Evolutionary conservation across 2,888 invertebrate genomes (phyloP).

Genomic region (Pyrocoelia pectoralis): DNA sequence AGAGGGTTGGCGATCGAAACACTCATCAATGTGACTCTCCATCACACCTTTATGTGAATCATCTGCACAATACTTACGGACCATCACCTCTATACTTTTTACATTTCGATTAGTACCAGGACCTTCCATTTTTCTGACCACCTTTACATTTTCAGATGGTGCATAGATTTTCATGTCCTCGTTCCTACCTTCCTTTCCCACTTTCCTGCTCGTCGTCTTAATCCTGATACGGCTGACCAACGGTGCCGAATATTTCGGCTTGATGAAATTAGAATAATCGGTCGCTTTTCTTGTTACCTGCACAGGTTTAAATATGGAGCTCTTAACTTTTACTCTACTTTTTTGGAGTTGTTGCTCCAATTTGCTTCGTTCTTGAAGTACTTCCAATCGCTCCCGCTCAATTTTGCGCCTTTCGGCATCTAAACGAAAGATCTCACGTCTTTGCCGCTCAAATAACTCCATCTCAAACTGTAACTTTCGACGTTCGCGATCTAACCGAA

Average conservation of each 20-base stretch:
- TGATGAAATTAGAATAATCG: too few relatives aligned
- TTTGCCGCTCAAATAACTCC: conserved; percentile 28
- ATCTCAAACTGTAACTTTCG: conserved; percentile 28
- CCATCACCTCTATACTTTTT: conserved; percentile 24
- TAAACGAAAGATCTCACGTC: conserved; percentile 18
- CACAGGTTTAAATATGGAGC: conserved; percentile 12
- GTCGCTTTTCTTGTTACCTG: too few relatives aligned
- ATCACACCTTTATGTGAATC: conserved; percentile 9
- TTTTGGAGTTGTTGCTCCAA: conserved; percentile 16
- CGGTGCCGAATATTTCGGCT: too few relatives aligned
- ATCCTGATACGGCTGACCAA: too few relatives aligned
- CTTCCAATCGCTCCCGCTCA: conserved; percentile 25
- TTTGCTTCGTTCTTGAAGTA: conserved; percentile 13
- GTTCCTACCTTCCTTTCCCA: too few relatives aligned
- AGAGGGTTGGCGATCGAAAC: conserved; percentile 1
- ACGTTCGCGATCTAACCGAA: conserved; percentile 31
- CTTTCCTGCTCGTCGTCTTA: too few relatives aligned
- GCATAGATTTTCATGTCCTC: not conserved
- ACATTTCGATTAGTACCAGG: conserved; percentile 14
- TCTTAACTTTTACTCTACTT: too few relatives aligned
- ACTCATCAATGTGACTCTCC: conserved; percentile 11
- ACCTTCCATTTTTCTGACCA: conserved; percentile 4
- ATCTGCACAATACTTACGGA: conserved; percentile 19
- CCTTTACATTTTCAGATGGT: conserved; percentile 17
- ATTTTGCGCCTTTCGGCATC: conserved; percentile 24